Percentiles rank a stretch among this genome's conserved stretches.
These are phyloP conservation scores for Remorina albescens DNA, from an alignment of 2,797 vertebrate genomes.

Conservation along the genomic window DNA sequence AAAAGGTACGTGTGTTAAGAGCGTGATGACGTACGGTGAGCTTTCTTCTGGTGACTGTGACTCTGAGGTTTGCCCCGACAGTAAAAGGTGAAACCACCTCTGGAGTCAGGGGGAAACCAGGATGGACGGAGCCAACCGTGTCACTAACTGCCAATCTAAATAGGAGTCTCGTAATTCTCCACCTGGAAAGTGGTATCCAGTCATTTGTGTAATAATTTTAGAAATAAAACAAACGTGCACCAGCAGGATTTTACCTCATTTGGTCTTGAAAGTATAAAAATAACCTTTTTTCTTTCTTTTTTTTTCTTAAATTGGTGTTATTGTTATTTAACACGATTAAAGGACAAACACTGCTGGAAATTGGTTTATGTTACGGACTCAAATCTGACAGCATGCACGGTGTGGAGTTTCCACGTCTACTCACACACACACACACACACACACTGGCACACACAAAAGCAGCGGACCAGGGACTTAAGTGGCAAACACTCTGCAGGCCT, in stretches of 20 bases:
- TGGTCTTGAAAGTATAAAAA: slow-evolving; percentile 63
- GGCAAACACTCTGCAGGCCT: slow-evolving; percentile 85
- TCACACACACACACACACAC: slow-evolving; percentile 48
- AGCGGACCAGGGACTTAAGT: slow-evolving; percentile 71
- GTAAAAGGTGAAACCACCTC: slow-evolving; percentile 9
- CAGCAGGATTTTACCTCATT: slow-evolving; percentile 48
- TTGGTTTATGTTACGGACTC: slow-evolving; percentile 85
- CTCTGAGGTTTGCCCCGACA: not conserved
- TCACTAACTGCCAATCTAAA: slow-evolving; percentile 27
- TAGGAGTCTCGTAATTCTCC: slow-evolving; percentile 18
- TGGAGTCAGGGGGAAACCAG: slow-evolving; percentile 27
- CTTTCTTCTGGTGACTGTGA: not conserved
- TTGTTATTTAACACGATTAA: slow-evolving; percentile 79
- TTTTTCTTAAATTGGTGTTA: slow-evolving; percentile 67
- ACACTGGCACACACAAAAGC: slow-evolving; percentile 58
- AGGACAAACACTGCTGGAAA: slow-evolving; percentile 79
- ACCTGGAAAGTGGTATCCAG: slow-evolving; percentile 18
- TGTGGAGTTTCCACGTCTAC: slow-evolving; percentile 71
- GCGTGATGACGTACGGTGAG: not conserved
- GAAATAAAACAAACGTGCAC: slow-evolving; percentile 10
- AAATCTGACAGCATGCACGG: slow-evolving; percentile 76
- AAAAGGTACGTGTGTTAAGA: not conserved
- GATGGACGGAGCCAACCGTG: slow-evolving; percentile 13
- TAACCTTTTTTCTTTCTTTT: slow-evolving; percentile 61
- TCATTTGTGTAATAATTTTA: slow-evolving; percentile 17